Evolutionary conservation across 1,140 invertebrate species (phyloP).

Genomic region (Bursaphelenchus mucronatus): DNA sequence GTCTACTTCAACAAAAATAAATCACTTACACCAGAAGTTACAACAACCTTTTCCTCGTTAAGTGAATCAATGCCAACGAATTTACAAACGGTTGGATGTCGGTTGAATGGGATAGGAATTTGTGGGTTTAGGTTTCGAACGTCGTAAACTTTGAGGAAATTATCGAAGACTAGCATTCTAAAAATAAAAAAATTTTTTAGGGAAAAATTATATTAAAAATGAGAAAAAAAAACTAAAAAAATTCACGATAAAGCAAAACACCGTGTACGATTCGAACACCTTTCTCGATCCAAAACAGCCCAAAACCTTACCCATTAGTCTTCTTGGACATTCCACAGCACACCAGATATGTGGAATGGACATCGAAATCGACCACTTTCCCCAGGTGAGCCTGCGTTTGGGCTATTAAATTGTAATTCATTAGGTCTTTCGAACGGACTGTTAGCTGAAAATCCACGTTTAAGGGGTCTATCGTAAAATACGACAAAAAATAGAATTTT

Average conservation of each 20-base stretch:
- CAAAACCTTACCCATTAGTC: too few relatives aligned
- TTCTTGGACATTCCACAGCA: conserved; percentile 13
- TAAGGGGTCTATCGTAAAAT: too few relatives aligned
- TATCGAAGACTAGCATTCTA: conserved; percentile 4
- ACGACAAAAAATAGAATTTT: too few relatives aligned
- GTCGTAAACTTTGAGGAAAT: conserved; percentile 18
- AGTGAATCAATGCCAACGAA: neutral
- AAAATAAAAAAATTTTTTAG: neutral
- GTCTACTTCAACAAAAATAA: too few relatives aligned
- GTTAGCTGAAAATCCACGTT: neutral
- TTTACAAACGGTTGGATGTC: neutral
- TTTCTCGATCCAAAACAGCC: too few relatives aligned
- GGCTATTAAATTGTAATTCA: neutral
- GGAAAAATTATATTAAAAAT: too few relatives aligned
- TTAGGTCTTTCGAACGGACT: conserved; percentile 7
- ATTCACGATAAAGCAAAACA: too few relatives aligned
- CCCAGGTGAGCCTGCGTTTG: neutral
- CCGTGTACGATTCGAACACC: too few relatives aligned
- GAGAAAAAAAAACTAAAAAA: too few relatives aligned
- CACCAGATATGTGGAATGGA: conserved; percentile 4
- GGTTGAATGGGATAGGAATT: conserved; percentile 11
- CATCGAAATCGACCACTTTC: conserved; percentile 9
- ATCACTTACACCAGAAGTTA: too few relatives aligned
- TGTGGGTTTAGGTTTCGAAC: conserved; percentile 11
- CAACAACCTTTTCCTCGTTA: too few relatives aligned